Evolutionary conservation across 2,888 invertebrate genomes (phyloP), one percentile per base, ranked within the genome.

Genomic region (Aromia moschata): DNA sequence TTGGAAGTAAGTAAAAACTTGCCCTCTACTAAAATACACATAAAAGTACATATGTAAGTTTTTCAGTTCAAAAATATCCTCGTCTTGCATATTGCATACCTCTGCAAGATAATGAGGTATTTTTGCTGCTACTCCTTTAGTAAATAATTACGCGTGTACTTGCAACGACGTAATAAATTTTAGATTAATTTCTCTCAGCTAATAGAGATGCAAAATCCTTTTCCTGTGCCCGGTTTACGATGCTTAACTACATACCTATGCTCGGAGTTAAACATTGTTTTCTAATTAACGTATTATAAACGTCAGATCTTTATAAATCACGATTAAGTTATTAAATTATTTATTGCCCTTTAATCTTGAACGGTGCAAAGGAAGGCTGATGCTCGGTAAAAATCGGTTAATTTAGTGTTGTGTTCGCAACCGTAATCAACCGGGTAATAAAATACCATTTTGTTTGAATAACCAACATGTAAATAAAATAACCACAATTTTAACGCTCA

Each of bases 251-350:
- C 58, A 47, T 53, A 43, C 51, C 52, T 38, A 44, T 56, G 62
- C 62, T 58, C 38, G 51, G 37, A 62, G 62, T 62, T 58, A 58
- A 58, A 58, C 62, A 62, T 56, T 62, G 62, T 58, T 57, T 60
- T 57, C 44, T 57, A 60, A 60, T 60, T 57, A 60, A 60, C 56
- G 52, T 53, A 53, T 47, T 51, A 47, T 60, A 46, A 51, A 55
- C 56, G 60, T 56, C 60, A 56, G 25, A 46, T 46, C 41, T 58
- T 56, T 52, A 56, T 58, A 58, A 58, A 58, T 55, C 58, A 56
- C 55, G 54, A 45, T 18, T 41, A 20, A 17, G 37, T 55, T 38
- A 54, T 61, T 61, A 37, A 62, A 54, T 58, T 56, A 59, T 56
- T 44, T 37, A 47, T 47, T 47, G 20, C 36, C 17, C 17, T 47